Percentiles rank a stretch among this genome's conserved stretches.
These are phyloP conservation scores for Hecatera dysodea DNA, from an alignment of 2,888 invertebrate species.

Conservation along the genomic window DNA sequence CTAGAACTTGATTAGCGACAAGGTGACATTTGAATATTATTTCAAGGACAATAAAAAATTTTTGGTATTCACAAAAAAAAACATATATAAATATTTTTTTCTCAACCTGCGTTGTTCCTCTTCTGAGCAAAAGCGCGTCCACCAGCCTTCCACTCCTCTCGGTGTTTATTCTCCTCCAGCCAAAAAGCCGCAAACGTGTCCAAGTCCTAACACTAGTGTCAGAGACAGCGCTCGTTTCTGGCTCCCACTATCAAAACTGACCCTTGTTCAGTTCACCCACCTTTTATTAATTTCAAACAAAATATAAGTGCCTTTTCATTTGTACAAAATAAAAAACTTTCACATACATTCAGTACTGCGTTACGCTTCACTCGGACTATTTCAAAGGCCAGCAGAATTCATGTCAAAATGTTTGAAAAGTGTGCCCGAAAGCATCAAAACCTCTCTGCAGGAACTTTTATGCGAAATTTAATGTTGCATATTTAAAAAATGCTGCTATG, in stretches of 20 bases:
- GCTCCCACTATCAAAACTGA: conserved; percentile 19
- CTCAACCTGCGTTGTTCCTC: too few relatives aligned
- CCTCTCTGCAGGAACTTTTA: conserved; percentile 75
- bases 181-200: too few relatives aligned
- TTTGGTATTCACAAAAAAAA: too few relatives aligned
- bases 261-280: conserved; percentile 30
- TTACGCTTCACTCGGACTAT: conserved; percentile 62
- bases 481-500: conserved; percentile 73
- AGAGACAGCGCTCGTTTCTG: neutral
- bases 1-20: too few relatives aligned
- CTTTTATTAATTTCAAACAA: conserved; percentile 51
- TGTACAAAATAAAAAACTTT: conserved; percentile 67
- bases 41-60: too few relatives aligned
- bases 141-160: too few relatives aligned
- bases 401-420: conserved; percentile 80
- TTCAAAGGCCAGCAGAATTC: conserved; percentile 77
- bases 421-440: conserved; percentile 74
- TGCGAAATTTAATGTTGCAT: conserved; percentile 80
- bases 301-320: conserved; percentile 65
- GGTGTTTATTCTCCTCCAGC: too few relatives aligned
- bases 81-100: too few relatives aligned
- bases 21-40: too few relatives aligned
- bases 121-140: too few relatives aligned
- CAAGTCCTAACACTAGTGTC: too few relatives aligned
- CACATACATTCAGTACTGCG: conserved; percentile 62